phyloP scores from a whole-genome alignment of 2,888 invertebrate genomes.

The Altica lythri region DNA sequence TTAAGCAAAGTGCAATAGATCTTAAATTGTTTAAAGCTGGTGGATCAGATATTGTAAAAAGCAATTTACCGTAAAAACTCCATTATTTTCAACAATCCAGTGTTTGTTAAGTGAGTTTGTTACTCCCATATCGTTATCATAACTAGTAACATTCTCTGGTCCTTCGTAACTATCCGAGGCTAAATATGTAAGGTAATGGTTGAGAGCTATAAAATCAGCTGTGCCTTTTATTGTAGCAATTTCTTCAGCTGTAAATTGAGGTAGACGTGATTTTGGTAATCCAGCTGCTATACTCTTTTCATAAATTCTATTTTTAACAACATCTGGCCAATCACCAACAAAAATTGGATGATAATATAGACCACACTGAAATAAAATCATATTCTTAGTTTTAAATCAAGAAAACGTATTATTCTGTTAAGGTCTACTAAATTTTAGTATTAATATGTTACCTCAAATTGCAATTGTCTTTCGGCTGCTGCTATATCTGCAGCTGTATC shows the following conservation, averaged over 20 bases:
- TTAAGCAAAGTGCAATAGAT: neutral
- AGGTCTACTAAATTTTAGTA: no score
- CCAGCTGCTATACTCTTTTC: slow-evolving; percentile 65
- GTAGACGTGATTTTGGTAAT: slow-evolving; percentile 65
- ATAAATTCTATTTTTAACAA: slow-evolving; percentile 66
- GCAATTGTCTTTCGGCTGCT: slow-evolving; percentile 64
- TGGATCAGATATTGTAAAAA: neutral
- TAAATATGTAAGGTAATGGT: slow-evolving; percentile 70
- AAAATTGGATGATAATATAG: slow-evolving; percentile 63
- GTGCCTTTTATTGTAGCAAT: slow-evolving; percentile 65
- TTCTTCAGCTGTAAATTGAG: slow-evolving; percentile 65
- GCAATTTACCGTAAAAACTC: neutral
- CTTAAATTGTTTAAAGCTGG: neutral
- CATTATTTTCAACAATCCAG: slow-evolving; percentile 36
- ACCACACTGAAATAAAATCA: slow-evolving; percentile 37
- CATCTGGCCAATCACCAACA: slow-evolving; percentile 68
- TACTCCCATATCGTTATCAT: slow-evolving; percentile 53
- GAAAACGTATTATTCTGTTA: no score
- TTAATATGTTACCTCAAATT: slow-evolving; percentile 64
- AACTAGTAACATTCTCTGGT: slow-evolving; percentile 22
- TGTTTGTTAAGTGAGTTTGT: slow-evolving; percentile 54
- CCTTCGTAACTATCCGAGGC: slow-evolving; percentile 45
- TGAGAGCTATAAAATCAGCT: slow-evolving; percentile 75
- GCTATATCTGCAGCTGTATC: slow-evolving; percentile 61
- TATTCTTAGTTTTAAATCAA: neutral